A percentile compares a stretch with the other conserved stretches of the same genome.
These are phyloP conservation scores for Trigoniulus corallinus DNA, from an alignment of 1,140 invertebrate genomes.

Conservation along the genomic window DNA sequence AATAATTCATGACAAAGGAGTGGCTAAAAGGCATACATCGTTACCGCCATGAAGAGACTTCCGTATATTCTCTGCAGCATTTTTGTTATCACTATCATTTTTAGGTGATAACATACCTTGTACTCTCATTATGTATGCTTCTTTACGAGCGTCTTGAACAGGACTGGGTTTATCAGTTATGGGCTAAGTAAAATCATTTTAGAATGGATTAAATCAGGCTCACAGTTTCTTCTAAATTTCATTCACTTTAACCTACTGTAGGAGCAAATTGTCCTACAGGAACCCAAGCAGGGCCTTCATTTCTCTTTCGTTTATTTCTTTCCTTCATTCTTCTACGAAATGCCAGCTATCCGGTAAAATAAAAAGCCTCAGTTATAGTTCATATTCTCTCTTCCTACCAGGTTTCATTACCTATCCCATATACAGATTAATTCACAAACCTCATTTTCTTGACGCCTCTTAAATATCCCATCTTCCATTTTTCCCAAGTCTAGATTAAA, in stretches of 20 bases:
- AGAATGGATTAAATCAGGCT: no score
- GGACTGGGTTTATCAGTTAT: constrained; percentile 12
- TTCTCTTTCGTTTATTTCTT: constrained; percentile 30
- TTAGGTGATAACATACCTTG: constrained; percentile 14
- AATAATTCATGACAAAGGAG: no score
- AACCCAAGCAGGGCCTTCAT: constrained; percentile 42
- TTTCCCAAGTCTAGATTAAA: constrained; percentile 57
- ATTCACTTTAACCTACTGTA: constrained; percentile 19
- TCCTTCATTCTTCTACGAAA: constrained; percentile 44
- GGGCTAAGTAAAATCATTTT: constrained; percentile 12
- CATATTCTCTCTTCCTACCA: no score
- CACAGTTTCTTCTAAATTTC: no score
- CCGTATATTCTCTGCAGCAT: no score
- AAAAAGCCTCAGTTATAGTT: no score
- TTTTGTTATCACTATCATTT: not conserved
- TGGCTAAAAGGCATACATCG: no score
- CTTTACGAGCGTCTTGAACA: constrained; percentile 22
- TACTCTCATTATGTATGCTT: constrained; percentile 24
- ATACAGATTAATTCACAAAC: constrained; percentile 23
- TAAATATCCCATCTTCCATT: constrained; percentile 96
- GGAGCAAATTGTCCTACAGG: constrained; percentile 57
- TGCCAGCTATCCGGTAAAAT: constrained; percentile 18
- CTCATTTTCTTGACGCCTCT: constrained; percentile 71
- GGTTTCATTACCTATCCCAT: no score
- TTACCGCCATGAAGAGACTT: no score